Percentiles rank a stretch among this genome's conserved stretches.
phyloP scores from a whole-genome alignment of 2,797 vertebrate species.

The Gadopsis marmoratus region DNA sequence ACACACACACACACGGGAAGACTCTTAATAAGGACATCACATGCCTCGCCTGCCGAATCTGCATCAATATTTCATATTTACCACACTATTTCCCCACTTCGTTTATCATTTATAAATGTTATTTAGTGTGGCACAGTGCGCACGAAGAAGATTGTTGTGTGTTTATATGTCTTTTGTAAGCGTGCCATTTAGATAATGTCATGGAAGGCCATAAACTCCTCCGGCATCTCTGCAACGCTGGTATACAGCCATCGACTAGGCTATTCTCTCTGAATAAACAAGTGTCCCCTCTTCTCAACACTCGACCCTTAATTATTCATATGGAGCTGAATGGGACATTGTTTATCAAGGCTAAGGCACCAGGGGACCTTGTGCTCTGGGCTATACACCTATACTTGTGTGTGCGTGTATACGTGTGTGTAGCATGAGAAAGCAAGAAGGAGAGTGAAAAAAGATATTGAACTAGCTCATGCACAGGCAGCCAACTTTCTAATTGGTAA shows the following conservation, averaged over 20 bases:
- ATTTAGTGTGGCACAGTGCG: slow-evolving; percentile 56
- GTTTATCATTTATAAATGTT: slow-evolving; percentile 78
- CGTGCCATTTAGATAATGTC: slow-evolving; percentile 84
- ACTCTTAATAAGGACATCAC: slow-evolving; percentile 57
- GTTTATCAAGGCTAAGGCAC: slow-evolving; percentile 76
- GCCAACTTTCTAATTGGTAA: slow-evolving; percentile 81
- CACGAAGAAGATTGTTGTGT: slow-evolving; percentile 44
- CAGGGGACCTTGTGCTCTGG: slow-evolving; percentile 59
- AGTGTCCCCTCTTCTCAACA: slow-evolving; percentile 69
- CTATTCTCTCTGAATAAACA: slow-evolving; percentile 76
- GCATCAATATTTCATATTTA: slow-evolving; percentile 83
- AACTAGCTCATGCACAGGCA: slow-evolving; percentile 58
- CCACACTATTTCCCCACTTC: slow-evolving; percentile 77
- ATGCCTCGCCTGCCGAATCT: slow-evolving; percentile 58
- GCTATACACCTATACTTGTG: slow-evolving; percentile 51
- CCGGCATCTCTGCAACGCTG: slow-evolving; percentile 59
- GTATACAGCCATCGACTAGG: slow-evolving; percentile 55
- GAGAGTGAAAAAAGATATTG: slow-evolving; percentile 50
- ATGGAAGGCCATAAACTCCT: slow-evolving; percentile 66
- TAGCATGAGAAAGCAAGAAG: slow-evolving; percentile 20
- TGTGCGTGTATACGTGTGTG: slow-evolving; percentile 26
- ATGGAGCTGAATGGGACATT: slow-evolving; percentile 79
- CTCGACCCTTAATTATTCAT: slow-evolving; percentile 80
- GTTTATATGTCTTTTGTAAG: slow-evolving; percentile 66
- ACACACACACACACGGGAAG: slow-evolving; percentile 7